These are phyloP conservation scores for Myopa tessellatipennis DNA, from an alignment of 2,888 invertebrate species.

Conservation along the genomic window DNA sequence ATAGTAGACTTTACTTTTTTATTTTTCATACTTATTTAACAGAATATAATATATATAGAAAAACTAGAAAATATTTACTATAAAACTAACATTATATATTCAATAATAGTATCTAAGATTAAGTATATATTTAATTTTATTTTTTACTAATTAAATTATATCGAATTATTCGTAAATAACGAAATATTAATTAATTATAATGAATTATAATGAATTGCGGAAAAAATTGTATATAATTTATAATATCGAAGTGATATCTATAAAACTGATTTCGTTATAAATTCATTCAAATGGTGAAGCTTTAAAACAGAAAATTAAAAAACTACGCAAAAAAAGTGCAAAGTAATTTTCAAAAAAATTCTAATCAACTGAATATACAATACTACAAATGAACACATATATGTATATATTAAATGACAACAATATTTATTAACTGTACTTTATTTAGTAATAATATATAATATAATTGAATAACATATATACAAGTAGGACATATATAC, in stretches of 20 bases:
- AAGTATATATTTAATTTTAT: slow-evolving; percentile 24
- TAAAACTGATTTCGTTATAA: slow-evolving; percentile 15
- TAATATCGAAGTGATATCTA: slow-evolving; percentile 3
- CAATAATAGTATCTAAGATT: slow-evolving; percentile 27
- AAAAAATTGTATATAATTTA: neutral
- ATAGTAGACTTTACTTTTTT: neutral
- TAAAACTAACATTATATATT: slow-evolving; percentile 36
- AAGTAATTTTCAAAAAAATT: neutral
- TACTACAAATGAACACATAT: neutral
- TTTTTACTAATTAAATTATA: slow-evolving; percentile 4
- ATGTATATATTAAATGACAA: no score
- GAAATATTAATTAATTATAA: neutral
- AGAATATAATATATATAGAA: neutral
- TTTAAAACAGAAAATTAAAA: slow-evolving; percentile 29
- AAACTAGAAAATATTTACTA: slow-evolving; percentile 29
- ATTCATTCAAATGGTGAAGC: slow-evolving; percentile 48
- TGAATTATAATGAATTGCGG: no score
- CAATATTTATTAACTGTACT: no score
- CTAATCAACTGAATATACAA: neutral
- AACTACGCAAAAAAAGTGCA: neutral
- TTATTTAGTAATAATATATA: no score
- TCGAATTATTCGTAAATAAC: neutral
- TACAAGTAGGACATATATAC: no score
- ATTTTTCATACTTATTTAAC: neutral
- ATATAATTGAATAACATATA: no score